These are phyloP conservation scores for Drosophila formosana DNA, from an alignment of 2,888 invertebrate species.

Conservation along the genomic window DNA sequence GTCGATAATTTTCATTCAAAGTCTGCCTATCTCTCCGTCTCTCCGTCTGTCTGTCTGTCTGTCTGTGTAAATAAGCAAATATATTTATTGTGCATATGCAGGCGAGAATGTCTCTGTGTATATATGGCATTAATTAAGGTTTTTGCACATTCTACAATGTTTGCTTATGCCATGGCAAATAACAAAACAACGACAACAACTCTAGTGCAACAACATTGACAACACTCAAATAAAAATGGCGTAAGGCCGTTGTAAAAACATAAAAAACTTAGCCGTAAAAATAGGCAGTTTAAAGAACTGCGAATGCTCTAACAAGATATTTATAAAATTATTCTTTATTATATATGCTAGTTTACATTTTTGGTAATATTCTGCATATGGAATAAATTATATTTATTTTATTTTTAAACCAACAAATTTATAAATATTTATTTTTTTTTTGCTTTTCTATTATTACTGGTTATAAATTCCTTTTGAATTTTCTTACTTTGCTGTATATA, in stretches of 20 bases:
- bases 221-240: constrained; percentile 54
- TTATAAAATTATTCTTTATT: background rate
- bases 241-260: constrained; percentile 41
- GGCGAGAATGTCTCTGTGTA: constrained; percentile 11
- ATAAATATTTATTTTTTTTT: no score
- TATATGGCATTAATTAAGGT: constrained; percentile 68
- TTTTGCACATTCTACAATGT: constrained; percentile 57
- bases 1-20: constrained; percentile 24
- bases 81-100: constrained; percentile 2
- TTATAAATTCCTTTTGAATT: no score
- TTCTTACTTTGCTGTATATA: no score
- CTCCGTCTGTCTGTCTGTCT: background rate
- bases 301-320: constrained; percentile 22
- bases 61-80: constrained; percentile 15
- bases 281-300: background rate
- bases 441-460: no score
- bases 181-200: constrained; percentile 39
- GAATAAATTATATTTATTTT: no score
- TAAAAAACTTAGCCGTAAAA: constrained; percentile 29
- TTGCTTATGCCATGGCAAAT: constrained; percentile 57
- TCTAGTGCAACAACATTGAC: constrained; percentile 22
- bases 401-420: no score
- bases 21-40: background rate
- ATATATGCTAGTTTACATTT: background rate
- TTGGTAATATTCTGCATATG: background rate